These are phyloP conservation scores for Brachionus paranguensis DNA, from an alignment of 1,140 invertebrate species.

Conservation along the genomic window DNA sequence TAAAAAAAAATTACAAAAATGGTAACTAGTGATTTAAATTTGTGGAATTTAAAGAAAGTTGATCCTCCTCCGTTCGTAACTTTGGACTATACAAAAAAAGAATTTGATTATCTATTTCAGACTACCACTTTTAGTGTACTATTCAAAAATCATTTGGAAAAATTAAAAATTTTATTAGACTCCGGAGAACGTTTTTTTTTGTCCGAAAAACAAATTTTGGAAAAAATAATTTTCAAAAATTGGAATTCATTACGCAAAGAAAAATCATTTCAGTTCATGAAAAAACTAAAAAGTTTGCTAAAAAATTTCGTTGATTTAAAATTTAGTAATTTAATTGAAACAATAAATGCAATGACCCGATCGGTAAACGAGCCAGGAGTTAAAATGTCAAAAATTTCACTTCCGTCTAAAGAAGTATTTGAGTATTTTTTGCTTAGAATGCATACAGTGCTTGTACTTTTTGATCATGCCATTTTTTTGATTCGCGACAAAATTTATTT, in stretches of 20 bases:
- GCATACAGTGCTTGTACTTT: background rate
- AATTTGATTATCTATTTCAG: background rate
- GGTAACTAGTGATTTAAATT: background rate
- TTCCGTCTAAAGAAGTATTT: constrained; percentile 32
- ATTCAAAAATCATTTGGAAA: constrained; percentile 9
- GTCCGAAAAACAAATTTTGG: background rate
- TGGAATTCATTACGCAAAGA: constrained; percentile 37
- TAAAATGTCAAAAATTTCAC: background rate
- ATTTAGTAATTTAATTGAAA: background rate
- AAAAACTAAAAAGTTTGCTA: constrained; percentile 5
- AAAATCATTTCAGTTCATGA: constrained; percentile 24
- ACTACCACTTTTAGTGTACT: background rate
- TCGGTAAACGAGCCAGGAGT: background rate
- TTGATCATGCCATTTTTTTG: background rate
- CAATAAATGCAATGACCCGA: background rate
- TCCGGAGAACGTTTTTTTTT: background rate
- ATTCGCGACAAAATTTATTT: constrained; percentile 7
- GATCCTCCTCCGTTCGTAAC: background rate
- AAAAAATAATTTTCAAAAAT: constrained; percentile 26
- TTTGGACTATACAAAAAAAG: background rate
- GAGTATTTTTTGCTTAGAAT: background rate
- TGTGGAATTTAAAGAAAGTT: constrained; percentile 1
- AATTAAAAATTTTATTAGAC: background rate
- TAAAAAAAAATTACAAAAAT: background rate
- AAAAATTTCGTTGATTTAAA: background rate